These are phyloP conservation scores for Falco cherrug DNA, from an alignment of 2,797 vertebrate species.

Conservation along the genomic window DNA sequence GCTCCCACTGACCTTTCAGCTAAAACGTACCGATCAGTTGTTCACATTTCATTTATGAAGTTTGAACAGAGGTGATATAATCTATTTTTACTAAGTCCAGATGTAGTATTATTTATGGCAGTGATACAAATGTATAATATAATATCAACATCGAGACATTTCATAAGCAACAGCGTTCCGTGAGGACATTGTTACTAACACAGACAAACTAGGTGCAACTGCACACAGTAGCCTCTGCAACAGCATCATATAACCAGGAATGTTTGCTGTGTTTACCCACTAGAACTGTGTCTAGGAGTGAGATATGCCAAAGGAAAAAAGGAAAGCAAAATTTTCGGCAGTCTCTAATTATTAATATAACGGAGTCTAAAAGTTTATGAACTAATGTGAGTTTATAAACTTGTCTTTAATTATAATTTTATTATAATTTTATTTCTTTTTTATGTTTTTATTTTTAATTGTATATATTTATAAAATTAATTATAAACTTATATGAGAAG, in stretches of 20 bases:
- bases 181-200: not conserved
- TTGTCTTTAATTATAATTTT: too few species aligned
- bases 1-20: not conserved
- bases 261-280: not conserved
- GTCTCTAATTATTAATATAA: not conserved
- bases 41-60: not conserved
- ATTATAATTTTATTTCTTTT: too few species aligned
- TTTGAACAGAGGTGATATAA: not conserved
- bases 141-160: not conserved
- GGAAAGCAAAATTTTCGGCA: not conserved
- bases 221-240: not conserved
- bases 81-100: not conserved
- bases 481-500: not conserved
- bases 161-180: not conserved
- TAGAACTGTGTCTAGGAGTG: not conserved
- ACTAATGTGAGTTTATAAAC: not conserved
- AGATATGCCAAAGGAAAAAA: not conserved
- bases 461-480: too few species aligned
- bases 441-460: too few species aligned
- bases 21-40: accelerated
- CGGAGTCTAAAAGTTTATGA: not conserved
- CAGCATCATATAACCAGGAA: not conserved
- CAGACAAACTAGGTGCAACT: not conserved
- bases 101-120: not conserved
- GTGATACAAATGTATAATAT: not conserved